Evolutionary conservation across 2,888 invertebrate genomes (phyloP), one percentile per base, ranked within the genome.

Genomic region (Lasioglossum morio): DNA sequence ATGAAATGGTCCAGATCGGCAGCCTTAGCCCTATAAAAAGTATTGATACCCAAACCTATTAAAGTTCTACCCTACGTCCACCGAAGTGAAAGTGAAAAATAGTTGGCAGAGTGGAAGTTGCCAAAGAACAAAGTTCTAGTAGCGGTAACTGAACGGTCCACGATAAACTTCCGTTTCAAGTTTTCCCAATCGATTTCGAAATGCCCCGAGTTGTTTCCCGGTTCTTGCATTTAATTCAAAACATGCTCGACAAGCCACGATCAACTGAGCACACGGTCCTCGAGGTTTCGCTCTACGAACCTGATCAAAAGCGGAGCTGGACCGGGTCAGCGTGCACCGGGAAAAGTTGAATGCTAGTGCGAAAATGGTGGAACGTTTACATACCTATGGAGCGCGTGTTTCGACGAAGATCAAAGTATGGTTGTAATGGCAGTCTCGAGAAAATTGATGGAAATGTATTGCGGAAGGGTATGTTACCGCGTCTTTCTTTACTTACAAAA

Each of bases 391-490:
- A 76, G 30, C 19, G 34, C n/a, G 73, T 37, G 30, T 27, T 60
- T 60, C 48, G 72, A 8, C 37, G 37, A n/a, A 66, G 87, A 87
- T 88, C 84, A 88, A 88, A 88, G 88, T 40, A 84, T 76, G 77
- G 57, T 23, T 30, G 30, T 48, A 77, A 73, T 79, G 12, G 57
- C 23, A 57, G 23, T 8, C 75, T 69, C 77, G 76, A 66, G 81
- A 40, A 87, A 78, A 85, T 79, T 60, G 73, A 81, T 79, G 85
- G 60, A 79, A 83, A 72, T n/a, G 75, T 79, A 77, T 75, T 70
- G 63, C 60, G 19, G n/a, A 14, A 7, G 43, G 2, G 19, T 30
- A 30, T 57, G 40, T 30, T 66, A 19, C 27, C 0, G n/a, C 19
- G 19, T 12, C 4, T 57, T n/a, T 57, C 12, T 57, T 57, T 12